A percentile compares a stretch with the other conserved stretches of the same genome.
phyloP scores from a whole-genome alignment of 2,888 invertebrate genomes.

The Hartigia nigra region DNA sequence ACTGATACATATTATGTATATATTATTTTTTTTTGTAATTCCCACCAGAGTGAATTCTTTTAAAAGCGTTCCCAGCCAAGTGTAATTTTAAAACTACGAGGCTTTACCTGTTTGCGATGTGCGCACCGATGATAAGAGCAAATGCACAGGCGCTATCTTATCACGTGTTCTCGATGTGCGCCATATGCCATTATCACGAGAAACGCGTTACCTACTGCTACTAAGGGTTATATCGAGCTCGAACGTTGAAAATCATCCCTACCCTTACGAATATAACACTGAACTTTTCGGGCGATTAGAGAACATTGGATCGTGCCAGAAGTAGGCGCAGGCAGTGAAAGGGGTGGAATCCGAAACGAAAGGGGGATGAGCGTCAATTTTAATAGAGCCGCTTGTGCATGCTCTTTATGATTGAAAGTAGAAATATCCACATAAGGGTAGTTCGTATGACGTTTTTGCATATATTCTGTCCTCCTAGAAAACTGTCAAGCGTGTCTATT shows the following conservation, averaged over 20 bases:
- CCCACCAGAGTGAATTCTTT: neutral
- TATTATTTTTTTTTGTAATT: neutral
- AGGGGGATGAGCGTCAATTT: neutral
- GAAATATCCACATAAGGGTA: neutral
- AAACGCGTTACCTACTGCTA: slow-evolving; percentile 38
- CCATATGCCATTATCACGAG: slow-evolving; percentile 53
- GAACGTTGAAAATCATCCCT: slow-evolving; percentile 25
- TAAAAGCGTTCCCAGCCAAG: neutral
- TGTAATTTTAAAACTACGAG: neutral
- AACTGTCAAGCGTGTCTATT: neutral
- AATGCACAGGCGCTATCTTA: slow-evolving; percentile 57
- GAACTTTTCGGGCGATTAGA: slow-evolving; percentile 16
- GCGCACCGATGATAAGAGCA: slow-evolving; percentile 23
- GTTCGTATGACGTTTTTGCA: neutral
- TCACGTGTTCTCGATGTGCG: slow-evolving; percentile 33
- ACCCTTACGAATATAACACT: slow-evolving; percentile 9
- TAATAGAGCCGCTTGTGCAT: neutral
- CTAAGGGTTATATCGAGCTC: slow-evolving; percentile 39
- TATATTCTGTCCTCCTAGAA: neutral
- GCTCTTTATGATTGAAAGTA: neutral
- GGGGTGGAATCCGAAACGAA: neutral
- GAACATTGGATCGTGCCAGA: slow-evolving; percentile 14
- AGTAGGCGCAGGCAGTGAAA: neutral
- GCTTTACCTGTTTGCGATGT: neutral
- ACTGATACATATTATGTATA: neutral